phyloP scores from a whole-genome alignment of 2,797 vertebrate genomes.

The Enteromius argenteus region DNA sequence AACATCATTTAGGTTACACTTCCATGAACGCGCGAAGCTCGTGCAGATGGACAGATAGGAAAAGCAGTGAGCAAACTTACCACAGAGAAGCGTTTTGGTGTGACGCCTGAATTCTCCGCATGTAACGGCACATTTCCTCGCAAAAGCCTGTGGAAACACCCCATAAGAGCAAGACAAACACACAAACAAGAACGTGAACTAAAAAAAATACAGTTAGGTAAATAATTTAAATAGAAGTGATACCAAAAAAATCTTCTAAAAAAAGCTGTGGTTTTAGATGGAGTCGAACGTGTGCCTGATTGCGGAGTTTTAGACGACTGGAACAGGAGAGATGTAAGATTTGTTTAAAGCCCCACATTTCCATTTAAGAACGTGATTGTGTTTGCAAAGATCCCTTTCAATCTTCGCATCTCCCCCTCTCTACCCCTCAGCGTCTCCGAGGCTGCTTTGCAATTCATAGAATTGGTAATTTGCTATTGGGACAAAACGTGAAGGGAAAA shows the following conservation, averaged over 20 bases:
- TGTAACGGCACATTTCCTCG: slow-evolving; percentile 63
- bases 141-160: slow-evolving; percentile 70
- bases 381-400: slow-evolving; percentile 91
- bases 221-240: slow-evolving; percentile 81
- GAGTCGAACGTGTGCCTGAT: slow-evolving; percentile 83
- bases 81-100: slow-evolving; percentile 68
- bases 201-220: slow-evolving; percentile 78
- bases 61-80: slow-evolving; percentile 76
- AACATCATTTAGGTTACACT: slow-evolving; percentile 66
- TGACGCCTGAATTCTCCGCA: slow-evolving; percentile 70
- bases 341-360: slow-evolving; percentile 90
- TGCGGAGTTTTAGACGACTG: slow-evolving; percentile 88
- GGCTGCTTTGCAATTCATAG: slow-evolving; percentile 94
- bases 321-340: slow-evolving; percentile 89
- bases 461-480: slow-evolving; percentile 95
- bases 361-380: slow-evolving; percentile 93
- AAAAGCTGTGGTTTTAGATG: slow-evolving; percentile 77
- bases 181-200: slow-evolving; percentile 70
- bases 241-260: slow-evolving; percentile 72
- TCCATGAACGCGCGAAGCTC: slow-evolving; percentile 55
- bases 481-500: slow-evolving; percentile 93
- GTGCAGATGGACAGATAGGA: slow-evolving; percentile 55
- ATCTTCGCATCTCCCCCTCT: slow-evolving; percentile 82
- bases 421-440: slow-evolving; percentile 86
- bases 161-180: slow-evolving; percentile 75